Evolutionary conservation across 2,888 invertebrate genomes (phyloP), one percentile per base, ranked within the genome.

Genomic region (Dynastes tityus): DNA sequence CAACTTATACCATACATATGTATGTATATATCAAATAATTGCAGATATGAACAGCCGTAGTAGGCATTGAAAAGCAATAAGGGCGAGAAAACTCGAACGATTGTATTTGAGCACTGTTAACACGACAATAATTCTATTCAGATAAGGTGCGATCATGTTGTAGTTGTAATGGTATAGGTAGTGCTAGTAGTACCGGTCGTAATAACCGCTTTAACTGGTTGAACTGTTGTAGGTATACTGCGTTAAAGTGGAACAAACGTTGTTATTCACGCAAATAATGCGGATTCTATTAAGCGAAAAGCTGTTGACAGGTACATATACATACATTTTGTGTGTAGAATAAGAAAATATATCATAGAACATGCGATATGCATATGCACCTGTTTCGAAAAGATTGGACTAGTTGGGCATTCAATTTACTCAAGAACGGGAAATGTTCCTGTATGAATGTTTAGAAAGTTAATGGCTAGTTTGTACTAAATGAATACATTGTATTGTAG

Each of bases 101-200:
- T 45, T 67, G 22, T 67, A 67, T 67, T 67, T 45, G 22, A 67
- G 16, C 65, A 45, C 65, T 67, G 45, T 67, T 40, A 67, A 45
- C 45, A 67, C 40, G n/a, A 67, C 40, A 45, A 67, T 67, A 40
- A 67, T 67, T 67, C 40, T 67, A 45, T 67, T 67, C 8, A 2
- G 40, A 67, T 67, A 40, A 67, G 29, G 22, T 16, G 13, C 8
- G 40, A 67, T 67, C 45, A 22, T 8, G 6, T 55, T 16, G 6
- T 55, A 55, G n/a, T 55, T 40, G 9, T 40, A 40, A 40, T 40
- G 40, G 40, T 29, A 32, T 32, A 32, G 63, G 4, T 1, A 13
- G 27, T 63, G 13, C 13, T 63, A 63, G 13, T 32, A 32, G 63
- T 11, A 5, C 63, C 9, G 11, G 45, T 11, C 1, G 45, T 45